Conservation (phyloP, 2,113 vertebrate genomes). For the Peucedramus taeniatus region DNA sequence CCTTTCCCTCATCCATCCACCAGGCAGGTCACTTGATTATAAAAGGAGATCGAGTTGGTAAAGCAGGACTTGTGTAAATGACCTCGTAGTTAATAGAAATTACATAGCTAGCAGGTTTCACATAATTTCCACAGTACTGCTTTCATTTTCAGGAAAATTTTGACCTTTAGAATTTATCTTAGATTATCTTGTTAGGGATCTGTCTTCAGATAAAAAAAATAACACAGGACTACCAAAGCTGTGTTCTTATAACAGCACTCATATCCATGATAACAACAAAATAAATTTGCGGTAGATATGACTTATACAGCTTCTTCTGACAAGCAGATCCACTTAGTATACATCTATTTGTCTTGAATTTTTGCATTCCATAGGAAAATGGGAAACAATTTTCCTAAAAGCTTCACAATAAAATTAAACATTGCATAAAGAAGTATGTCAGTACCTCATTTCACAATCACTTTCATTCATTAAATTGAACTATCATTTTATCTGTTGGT, state of each 20-base stretch:
- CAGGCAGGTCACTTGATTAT: background rate
- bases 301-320: background rate
- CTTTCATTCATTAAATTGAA: background rate
- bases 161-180: background rate
- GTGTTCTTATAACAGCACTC: background rate
- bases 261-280: background rate
- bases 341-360: background rate
- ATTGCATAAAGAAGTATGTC: background rate
- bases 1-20: background rate
- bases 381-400: background rate
- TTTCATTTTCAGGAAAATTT: background rate
- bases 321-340: background rate
- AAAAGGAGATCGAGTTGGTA: background rate
- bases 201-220: background rate
- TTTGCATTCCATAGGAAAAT: background rate
- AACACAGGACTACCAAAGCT: background rate
- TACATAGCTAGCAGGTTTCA: background rate
- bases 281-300: background rate
- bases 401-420: background rate
- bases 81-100: background rate
- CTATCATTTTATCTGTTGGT: background rate
- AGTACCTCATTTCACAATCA: background rate
- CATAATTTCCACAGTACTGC: background rate
- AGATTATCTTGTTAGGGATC: background rate
- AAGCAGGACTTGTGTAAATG: background rate